Evolutionary conservation across 2,888 invertebrate species (phyloP).

Genomic region (Caenorhabditis sp.): DNA sequence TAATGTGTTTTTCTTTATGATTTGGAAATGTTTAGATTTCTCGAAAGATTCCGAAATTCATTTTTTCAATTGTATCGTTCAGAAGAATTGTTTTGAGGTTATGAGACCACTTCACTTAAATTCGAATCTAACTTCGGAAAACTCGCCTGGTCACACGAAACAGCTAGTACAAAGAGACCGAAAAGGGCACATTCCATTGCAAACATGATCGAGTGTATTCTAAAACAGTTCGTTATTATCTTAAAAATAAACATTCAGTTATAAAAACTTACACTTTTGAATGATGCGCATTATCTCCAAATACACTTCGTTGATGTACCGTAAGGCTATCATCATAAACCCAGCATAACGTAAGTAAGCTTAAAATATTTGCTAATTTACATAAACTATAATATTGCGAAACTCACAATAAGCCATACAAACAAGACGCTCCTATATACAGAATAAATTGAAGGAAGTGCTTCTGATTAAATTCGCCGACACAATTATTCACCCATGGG

Average conservation of each 20-base stretch:
- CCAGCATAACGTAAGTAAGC: slow-evolving; percentile 66
- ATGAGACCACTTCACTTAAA: too few species aligned
- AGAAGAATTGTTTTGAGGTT: too few species aligned
- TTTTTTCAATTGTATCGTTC: too few species aligned
- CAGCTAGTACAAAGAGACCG: slow-evolving; percentile 86
- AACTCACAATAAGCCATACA: slow-evolving; percentile 61
- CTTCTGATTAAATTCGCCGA: slow-evolving; percentile 89
- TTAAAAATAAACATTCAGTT: too few species aligned
- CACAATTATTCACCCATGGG: slow-evolving; percentile 86
- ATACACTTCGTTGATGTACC: slow-evolving; percentile 53
- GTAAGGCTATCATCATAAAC: slow-evolving; percentile 60
- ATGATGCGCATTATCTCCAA: slow-evolving; percentile 63
- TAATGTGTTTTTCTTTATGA: too few species aligned
- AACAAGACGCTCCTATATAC: slow-evolving; percentile 61
- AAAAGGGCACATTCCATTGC: slow-evolving; percentile 84
- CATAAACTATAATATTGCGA: too few species aligned
- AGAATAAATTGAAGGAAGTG: slow-evolving; percentile 84
- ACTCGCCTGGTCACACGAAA: slow-evolving; percentile 80
- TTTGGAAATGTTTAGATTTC: too few species aligned
- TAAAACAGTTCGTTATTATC: too few species aligned
- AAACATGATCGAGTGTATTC: slow-evolving; percentile 84
- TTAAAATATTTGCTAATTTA: slow-evolving; percentile 12
- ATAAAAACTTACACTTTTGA: slow-evolving; percentile 66
- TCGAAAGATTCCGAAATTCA: too few species aligned
- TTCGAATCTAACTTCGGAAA: not conserved